Base-by-base conservation (phyloP, 2,113 vertebrate species). In the Engraulis encrasicolus region DNA sequence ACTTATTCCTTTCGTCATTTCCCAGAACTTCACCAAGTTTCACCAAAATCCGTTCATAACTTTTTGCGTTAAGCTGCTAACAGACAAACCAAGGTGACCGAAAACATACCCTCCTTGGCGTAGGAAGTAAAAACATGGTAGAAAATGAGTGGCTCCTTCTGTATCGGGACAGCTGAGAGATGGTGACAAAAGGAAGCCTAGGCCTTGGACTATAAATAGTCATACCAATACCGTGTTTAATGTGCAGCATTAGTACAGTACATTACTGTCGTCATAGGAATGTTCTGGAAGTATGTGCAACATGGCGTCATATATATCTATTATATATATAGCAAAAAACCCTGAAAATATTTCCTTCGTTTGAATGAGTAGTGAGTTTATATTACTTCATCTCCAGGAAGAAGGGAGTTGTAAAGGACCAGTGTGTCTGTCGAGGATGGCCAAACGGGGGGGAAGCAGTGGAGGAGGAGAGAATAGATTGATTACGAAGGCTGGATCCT, bases 201-300 rank as follows among this genome's bases (percentile, higher is more conserved):
- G 85, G 87, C 89, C 91, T 92, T 92, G 38, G 66, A 0, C 92
- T 3, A 45, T 45, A 45, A 45, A 90, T 91, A 93, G 87, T 95
- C 92, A 45, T 84, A 95, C 92, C 93, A 84, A 94, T 66, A 66
- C 88, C 90, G 92, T 96, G 92, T 93, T 93, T 93, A 95, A 92
- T 94, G 94, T 96, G 95, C 95, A 92, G 95, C 95, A 92, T 95
- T 96, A 96, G 95, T 97, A 98, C 97, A 97, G 97, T 98, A 98
- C 97, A 98, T 98, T 99, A 99, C 97, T 99, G 97, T 98, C 92
- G 94, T 96, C 96, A 96, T 96, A 95, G 95, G 94, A 96, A 95
- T 93, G 95, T 96, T 95, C 94, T 89, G 58, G 23, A 83, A 78
- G 91, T 91, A 89, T 93, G 88, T 91, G 91, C 89, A 90, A 88